phyloP scores from a whole-genome alignment of 2,113 vertebrate species.

The Actenoides hombroni region DNA sequence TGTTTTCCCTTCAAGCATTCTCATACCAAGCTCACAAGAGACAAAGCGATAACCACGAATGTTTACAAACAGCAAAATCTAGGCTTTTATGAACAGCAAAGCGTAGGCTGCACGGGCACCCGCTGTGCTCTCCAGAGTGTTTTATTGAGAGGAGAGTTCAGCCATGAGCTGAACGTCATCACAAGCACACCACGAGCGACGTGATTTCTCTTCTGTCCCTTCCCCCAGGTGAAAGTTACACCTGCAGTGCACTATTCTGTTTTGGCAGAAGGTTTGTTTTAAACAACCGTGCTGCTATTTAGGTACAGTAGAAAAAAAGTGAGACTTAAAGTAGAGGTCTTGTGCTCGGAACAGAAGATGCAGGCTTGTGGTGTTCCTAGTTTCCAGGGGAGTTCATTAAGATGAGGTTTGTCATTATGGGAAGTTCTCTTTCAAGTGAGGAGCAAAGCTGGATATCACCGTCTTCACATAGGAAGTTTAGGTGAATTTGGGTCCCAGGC shows the following conservation, averaged over 20 bases:
- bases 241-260: neutral
- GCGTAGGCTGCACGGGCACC: neutral
- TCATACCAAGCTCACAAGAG: neutral
- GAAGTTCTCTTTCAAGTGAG: neutral
- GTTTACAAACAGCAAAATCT: neutral
- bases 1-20: neutral
- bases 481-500: neutral
- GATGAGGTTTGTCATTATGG: neutral
- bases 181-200: neutral
- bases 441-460: neutral
- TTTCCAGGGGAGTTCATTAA: neutral
- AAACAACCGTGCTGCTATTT: neutral
- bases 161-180: too few species aligned
- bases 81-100: neutral
- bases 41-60: neutral
- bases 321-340: neutral
- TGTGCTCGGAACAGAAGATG: neutral
- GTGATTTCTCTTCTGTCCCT: neutral
- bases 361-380: neutral
- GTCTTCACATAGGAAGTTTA: neutral
- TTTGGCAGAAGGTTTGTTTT: neutral
- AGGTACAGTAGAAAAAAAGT: neutral
- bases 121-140: rapidly evolving
- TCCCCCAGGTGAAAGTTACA: neutral
- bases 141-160: neutral